Conservation (phyloP, 2,113 vertebrate species). For the Canis aureus region DNA sequence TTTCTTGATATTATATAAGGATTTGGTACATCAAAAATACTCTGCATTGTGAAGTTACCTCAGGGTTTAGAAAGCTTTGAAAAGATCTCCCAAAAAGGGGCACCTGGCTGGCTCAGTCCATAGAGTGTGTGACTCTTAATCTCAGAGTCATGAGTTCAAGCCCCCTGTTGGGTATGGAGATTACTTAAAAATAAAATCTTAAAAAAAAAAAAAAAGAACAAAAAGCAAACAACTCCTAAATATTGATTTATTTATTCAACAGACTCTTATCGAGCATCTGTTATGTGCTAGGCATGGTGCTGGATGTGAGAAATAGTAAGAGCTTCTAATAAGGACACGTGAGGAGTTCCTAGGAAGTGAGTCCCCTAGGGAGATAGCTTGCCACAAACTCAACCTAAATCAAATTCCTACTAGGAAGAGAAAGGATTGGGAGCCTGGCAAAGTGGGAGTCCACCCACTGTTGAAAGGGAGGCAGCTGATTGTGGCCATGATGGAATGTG, state of each 20-base stretch:
- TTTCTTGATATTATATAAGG: background rate
- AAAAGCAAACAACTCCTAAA: background rate
- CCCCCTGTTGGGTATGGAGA: background rate
- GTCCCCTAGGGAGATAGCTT: background rate
- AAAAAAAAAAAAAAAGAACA: background rate
- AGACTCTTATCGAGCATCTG: background rate
- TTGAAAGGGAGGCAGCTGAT: background rate
- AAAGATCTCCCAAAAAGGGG: constrained; percentile 13
- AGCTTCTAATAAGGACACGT: background rate
- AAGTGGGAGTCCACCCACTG: no score
- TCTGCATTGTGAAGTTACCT: background rate
- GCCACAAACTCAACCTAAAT: background rate
- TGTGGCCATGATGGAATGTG: background rate
- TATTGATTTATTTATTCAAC: background rate
- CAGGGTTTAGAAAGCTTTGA: background rate
- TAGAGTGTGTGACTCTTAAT: background rate
- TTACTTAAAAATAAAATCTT: background rate
- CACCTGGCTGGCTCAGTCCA: background rate
- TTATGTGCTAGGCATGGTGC: background rate
- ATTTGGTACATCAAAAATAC: background rate
- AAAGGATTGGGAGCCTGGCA: background rate
- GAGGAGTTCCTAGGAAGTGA: background rate
- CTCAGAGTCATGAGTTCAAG: background rate
- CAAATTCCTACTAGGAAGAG: background rate
- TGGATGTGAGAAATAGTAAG: background rate